A percentile compares a stretch with the other conserved stretches of the same genome.
phyloP scores from a whole-genome alignment of 2,113 vertebrate species.

The Riparia riparia region DNA sequence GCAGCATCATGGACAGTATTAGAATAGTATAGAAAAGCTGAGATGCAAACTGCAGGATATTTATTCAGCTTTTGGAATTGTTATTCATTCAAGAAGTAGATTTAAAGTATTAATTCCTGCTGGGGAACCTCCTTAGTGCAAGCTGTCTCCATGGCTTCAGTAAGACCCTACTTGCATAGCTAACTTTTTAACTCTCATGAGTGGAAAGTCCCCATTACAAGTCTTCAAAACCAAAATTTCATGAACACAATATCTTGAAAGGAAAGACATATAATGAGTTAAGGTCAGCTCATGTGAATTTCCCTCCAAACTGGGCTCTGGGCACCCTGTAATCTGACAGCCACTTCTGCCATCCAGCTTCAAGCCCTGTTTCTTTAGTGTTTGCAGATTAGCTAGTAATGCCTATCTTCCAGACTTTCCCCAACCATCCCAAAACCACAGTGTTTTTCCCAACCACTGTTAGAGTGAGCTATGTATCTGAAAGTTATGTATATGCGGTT shows the following conservation, averaged over 20 bases:
- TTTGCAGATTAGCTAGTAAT: background rate
- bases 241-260: background rate
- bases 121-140: background rate
- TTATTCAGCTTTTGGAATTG: background rate
- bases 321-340: background rate
- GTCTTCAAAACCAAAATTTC: background rate
- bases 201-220: background rate
- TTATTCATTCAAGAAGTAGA: background rate
- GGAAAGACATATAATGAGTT: background rate
- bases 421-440: background rate
- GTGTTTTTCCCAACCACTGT: background rate
- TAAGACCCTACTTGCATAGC: background rate
- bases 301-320: background rate
- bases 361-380: background rate
- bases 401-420: background rate
- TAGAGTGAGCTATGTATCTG: background rate
- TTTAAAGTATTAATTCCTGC: background rate
- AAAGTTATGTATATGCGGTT: background rate
- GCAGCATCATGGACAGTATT: background rate
- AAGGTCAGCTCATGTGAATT: background rate
- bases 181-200: background rate
- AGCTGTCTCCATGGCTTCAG: background rate
- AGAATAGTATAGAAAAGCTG: background rate
- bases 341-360: background rate
- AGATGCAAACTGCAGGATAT: background rate